A percentile compares a stretch with the other conserved stretches of the same genome.
Conservation (phyloP, 2,113 vertebrate genomes). For the Laticauda laticaudata region DNA sequence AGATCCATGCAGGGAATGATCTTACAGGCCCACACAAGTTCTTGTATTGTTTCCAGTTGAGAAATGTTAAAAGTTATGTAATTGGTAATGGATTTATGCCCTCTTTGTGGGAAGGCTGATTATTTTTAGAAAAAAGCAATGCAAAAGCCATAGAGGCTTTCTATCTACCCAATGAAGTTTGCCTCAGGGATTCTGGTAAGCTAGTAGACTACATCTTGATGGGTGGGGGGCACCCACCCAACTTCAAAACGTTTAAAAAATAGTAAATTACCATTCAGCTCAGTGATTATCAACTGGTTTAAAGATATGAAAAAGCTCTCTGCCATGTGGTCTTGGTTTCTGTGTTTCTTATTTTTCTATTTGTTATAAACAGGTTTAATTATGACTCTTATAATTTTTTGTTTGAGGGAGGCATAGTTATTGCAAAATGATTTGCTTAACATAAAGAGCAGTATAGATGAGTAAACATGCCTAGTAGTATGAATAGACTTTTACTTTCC, state of each 20-base stretch:
- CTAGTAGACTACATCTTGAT: not conserved
- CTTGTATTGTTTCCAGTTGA: not conserved
- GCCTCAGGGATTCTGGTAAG: not conserved
- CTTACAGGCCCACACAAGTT: not conserved
- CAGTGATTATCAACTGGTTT: not conserved
- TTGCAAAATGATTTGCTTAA: not conserved
- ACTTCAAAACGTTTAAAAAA: not conserved
- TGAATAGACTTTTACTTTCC: not conserved
- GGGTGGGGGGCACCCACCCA: not conserved
- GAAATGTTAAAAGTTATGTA: not conserved
- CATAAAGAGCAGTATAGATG: not conserved
- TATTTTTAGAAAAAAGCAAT: not conserved
- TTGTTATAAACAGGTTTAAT: not conserved
- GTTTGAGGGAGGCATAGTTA: not conserved
- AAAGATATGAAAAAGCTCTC: not conserved
- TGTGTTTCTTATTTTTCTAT: not conserved
- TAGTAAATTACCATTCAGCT: not conserved
- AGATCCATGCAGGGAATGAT: not conserved
- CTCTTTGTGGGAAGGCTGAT: not conserved
- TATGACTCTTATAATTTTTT: not conserved
- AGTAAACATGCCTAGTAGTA: not conserved
- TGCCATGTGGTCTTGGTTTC: not conserved
- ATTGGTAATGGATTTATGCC: not conserved
- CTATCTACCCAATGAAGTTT: not conserved
- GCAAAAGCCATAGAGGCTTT: not conserved